phyloP scores from a whole-genome alignment of 2,888 invertebrate genomes.

The Shargacucullia verbasci region DNA sequence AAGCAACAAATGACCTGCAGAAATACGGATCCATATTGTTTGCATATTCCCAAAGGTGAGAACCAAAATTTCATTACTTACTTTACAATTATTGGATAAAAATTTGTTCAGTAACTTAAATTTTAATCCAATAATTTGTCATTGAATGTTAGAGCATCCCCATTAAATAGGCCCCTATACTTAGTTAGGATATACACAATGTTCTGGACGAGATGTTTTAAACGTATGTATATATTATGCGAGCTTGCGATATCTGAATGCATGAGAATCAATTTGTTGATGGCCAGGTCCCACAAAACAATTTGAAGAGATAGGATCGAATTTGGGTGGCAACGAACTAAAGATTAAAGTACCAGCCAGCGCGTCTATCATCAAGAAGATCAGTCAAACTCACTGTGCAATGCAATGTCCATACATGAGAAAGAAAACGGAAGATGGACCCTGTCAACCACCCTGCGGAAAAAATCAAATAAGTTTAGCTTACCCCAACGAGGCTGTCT shows the following conservation, averaged over 20 bases:
- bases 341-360: constrained; percentile 83
- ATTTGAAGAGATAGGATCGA: constrained; percentile 85
- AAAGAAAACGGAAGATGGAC: constrained; percentile 59
- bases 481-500: constrained; percentile 75
- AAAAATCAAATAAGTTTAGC: constrained; percentile 82
- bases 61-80: constrained; percentile 5
- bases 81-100: constrained; percentile 35
- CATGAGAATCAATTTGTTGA: constrained; percentile 78
- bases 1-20: constrained; percentile 76
- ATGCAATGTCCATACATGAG: constrained; percentile 78
- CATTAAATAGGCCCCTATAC: constrained; percentile 8
- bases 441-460: constrained; percentile 79
- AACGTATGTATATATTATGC: constrained; percentile 20
- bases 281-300: constrained; percentile 85
- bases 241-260: constrained; percentile 51
- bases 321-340: constrained; percentile 81
- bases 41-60: constrained; percentile 85
- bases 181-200: constrained; percentile 18
- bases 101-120: background rate
- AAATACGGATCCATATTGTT: constrained; percentile 82
- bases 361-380: constrained; percentile 82
- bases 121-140: constrained; percentile 27
- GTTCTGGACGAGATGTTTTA: constrained; percentile 23
- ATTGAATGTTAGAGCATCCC: background rate
- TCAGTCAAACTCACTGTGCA: constrained; percentile 82